Percentiles rank a stretch among this genome's conserved stretches.
Conservation (phyloP, 2,888 invertebrate species). For the Catotricha subobsoleta region DNA sequence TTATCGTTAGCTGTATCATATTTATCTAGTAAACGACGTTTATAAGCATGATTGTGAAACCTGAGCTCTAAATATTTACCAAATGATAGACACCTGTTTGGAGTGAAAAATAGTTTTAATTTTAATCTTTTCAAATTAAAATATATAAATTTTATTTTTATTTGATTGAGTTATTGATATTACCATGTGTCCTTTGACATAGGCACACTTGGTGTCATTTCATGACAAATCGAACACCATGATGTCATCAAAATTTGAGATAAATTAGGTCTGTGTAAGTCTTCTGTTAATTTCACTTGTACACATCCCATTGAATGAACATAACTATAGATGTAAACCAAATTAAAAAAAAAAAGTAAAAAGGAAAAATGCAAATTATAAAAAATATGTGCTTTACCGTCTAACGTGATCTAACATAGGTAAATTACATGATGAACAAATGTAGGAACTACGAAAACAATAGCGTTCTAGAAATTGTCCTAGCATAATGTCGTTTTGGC, state of each 20-base stretch:
- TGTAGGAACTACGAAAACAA: conserved; percentile 70
- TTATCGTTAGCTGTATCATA: background rate
- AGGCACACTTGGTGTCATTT: conserved; percentile 55
- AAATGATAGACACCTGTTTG: conserved; percentile 44
- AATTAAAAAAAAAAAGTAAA: background rate
- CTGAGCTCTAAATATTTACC: conserved; percentile 79
- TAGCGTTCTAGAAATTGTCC: conserved; percentile 87
- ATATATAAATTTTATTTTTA: background rate
- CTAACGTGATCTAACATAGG: conserved; percentile 77
- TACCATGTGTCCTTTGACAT: conserved; percentile 59
- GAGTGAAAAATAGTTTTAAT: too few relatives aligned
- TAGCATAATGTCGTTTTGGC: conserved; percentile 82
- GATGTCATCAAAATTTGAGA: conserved; percentile 27
- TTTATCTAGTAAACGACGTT: conserved; percentile 25
- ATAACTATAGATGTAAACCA: conserved; percentile 32
- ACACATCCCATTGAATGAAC: conserved; percentile 82
- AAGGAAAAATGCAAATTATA: background rate
- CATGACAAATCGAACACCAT: conserved; percentile 26
- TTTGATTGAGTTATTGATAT: conserved; percentile 14
- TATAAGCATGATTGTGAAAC: conserved; percentile 58
- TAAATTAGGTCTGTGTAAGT: conserved; percentile 20
- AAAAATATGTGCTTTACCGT: conserved; percentile 27
- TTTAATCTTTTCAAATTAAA: too few relatives aligned
- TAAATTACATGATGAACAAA: conserved; percentile 62
- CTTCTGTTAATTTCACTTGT: conserved; percentile 39